Conservation (phyloP, 2,888 invertebrate genomes). For the Sepioteuthis lessoniana region DNA sequence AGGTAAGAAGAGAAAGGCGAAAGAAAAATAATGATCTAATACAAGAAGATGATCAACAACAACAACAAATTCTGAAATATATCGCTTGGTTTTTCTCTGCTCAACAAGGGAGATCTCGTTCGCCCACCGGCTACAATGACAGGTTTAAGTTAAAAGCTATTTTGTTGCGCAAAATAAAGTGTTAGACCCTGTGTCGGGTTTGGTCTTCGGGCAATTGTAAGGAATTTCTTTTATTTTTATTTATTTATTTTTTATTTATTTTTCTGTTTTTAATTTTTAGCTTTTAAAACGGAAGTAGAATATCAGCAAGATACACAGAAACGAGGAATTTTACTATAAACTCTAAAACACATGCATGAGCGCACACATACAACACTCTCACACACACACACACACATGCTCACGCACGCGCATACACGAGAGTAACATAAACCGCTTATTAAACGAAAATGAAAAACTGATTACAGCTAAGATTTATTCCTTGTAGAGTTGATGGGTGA, state of each 20-base stretch:
- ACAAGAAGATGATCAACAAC: neutral
- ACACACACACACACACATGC: no score
- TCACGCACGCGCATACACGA: no score
- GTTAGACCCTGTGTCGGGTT: neutral
- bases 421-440: neutral
- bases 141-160: neutral
- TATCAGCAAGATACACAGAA: neutral
- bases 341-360: neutral
- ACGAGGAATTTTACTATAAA: neutral
- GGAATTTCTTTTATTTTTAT: no score
- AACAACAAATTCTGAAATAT: neutral
- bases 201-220: neutral
- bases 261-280: neutral
- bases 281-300: neutral
- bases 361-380: no score
- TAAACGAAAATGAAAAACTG: neutral
- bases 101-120: neutral
- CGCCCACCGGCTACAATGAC: neutral
- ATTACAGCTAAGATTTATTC: neutral
- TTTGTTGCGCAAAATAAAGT: neutral
- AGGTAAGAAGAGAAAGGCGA: neutral
- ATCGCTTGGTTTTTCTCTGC: neutral
- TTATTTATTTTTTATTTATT: neutral
- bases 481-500: neutral
- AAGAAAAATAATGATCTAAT: neutral